These are phyloP conservation scores for Micropterix aruncella DNA, from an alignment of 2,888 invertebrate genomes.

Conservation along the genomic window DNA sequence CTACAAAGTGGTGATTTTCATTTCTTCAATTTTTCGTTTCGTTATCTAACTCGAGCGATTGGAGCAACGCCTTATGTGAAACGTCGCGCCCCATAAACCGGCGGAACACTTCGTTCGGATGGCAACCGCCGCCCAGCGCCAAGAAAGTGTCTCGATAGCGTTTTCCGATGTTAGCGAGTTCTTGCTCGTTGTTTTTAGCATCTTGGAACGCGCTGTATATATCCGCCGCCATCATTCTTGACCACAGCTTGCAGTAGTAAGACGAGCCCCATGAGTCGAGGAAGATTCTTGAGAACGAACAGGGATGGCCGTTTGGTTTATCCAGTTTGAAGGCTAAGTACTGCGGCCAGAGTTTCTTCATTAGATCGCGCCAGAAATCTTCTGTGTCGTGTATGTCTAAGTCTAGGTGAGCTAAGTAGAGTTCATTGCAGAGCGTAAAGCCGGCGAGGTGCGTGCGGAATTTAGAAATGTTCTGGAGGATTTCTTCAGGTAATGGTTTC, in stretches of 20 bases:
- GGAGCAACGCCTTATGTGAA: constrained; percentile 65
- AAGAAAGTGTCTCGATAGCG: constrained; percentile 75
- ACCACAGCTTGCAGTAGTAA: constrained; percentile 77
- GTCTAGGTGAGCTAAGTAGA: constrained; percentile 74
- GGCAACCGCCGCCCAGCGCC: constrained; percentile 66
- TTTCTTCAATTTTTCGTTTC: constrained; percentile 1
- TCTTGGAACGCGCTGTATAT: constrained; percentile 76
- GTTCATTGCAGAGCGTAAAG: constrained; percentile 61
- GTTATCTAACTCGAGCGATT: constrained; percentile 40
- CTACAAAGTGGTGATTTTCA: neutral
- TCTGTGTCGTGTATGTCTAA: constrained; percentile 63
- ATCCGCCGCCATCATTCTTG: constrained; percentile 82
- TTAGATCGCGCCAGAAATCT: constrained; percentile 73
- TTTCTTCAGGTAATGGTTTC: constrained; percentile 51
- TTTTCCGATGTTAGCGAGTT: constrained; percentile 43
- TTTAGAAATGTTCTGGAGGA: constrained; percentile 46
- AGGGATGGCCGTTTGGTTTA: constrained; percentile 71
- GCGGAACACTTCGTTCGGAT: constrained; percentile 76
- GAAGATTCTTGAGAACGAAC: constrained; percentile 73
- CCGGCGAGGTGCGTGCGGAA: constrained; percentile 64
- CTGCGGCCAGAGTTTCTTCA: constrained; percentile 64
- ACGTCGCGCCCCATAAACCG: constrained; percentile 88
- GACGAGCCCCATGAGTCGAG: constrained; percentile 75
- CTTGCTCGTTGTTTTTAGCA: constrained; percentile 35
- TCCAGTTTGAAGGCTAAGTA: constrained; percentile 65